Base-by-base conservation (phyloP, 2,113 vertebrate species). In the Anolis carolinensis region DNA sequence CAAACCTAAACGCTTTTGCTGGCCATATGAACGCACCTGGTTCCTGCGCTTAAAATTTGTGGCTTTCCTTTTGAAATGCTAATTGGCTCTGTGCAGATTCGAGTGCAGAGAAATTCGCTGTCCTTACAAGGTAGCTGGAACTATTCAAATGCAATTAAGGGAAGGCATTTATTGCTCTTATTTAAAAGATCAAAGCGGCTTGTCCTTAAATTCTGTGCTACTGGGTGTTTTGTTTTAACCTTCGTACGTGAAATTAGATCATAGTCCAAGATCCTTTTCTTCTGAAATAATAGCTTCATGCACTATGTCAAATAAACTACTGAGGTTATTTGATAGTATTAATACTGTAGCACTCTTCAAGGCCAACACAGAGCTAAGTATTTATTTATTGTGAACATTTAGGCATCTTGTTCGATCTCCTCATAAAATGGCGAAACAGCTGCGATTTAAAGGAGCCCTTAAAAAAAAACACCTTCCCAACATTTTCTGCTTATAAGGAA, bases 171-270 rank as follows among this genome's bases (percentile, higher is more conserved):
- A 89, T 89, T 1, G 0, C 72, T 73, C 87, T 84, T n/a, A 83
- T 88, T 76, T 63, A 89, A 76, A 90, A 93, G 91, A 93, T 94
- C 94, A 94, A 93, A 94, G 93, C 48, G 79, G 27, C 72, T 83
- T 52, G 88, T 90, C 85, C 91, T 89, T 90, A 90, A 94, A 93
- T 89, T 84, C 74, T 1, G 18, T 85, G 86, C 80, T 87, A 36
- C 77, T 86, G 48, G n/a, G 76, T 76, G 62, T 65, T 67, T 76
- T 68, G 18, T 81, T 90, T 91, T 90, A 18, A 34, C 25, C 63
- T 65, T 73, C 16, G 2, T 32, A 81, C 85, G 79, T 85, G 72
- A 90, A 94, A 94, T 93, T 94, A 90, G 85, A 90, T 83, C 86
- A 36, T 88, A 86, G 90, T 88, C 90, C 16, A 76, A 92, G 91